phyloP scores from a whole-genome alignment of 2,888 invertebrate species.

The Reticulitermes lucifugus region DNA sequence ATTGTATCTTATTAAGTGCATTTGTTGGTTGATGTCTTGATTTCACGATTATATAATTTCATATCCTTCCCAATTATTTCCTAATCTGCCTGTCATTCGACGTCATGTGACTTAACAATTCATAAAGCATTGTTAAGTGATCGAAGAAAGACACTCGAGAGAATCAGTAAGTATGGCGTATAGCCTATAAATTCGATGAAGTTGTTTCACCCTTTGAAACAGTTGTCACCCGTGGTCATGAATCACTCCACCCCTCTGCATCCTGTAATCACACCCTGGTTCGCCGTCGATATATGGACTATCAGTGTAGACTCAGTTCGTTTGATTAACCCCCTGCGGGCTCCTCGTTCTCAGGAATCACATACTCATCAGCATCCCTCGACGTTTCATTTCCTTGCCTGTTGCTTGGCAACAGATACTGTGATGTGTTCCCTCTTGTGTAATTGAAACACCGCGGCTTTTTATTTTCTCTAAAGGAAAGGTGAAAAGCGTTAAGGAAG shows the following conservation, averaged over 20 bases:
- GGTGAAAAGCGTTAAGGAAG: not conserved
- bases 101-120: too few relatives aligned
- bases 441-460: not conserved
- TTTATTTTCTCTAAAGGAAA: not conserved
- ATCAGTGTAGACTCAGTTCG: not conserved
- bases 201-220: not conserved
- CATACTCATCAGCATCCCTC: not conserved
- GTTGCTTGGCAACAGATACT: constrained; percentile 27
- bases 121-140: too few relatives aligned
- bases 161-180: too few relatives aligned
- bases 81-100: too few relatives aligned
- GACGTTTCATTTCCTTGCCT: not conserved
- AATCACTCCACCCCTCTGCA: not conserved
- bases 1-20: too few relatives aligned
- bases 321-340: constrained; percentile 20
- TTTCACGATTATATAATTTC: too few relatives aligned
- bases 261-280: not conserved
- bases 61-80: too few relatives aligned
- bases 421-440: not conserved
- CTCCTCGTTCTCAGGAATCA: not conserved
- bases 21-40: too few relatives aligned
- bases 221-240: not conserved
- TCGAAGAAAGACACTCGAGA: too few relatives aligned
- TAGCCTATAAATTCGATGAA: too few relatives aligned
- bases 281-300: not conserved